Evolutionary conservation across 2,888 invertebrate genomes (phyloP).

Genomic region (Scaptodrosophila latifasciaeformis): DNA sequence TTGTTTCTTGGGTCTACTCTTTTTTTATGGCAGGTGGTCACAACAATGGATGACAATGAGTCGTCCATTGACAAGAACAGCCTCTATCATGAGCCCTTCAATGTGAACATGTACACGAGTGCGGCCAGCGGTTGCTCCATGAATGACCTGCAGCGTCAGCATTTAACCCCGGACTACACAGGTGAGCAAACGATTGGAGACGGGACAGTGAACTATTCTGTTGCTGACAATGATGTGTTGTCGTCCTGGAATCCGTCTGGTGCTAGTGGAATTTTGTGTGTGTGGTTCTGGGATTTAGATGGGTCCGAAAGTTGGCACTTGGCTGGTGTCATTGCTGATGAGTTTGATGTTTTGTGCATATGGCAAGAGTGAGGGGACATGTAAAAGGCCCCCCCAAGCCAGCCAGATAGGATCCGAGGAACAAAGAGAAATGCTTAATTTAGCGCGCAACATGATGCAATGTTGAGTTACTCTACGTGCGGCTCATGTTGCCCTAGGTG

Average conservation of each 20-base stretch:
- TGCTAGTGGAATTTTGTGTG: neutral
- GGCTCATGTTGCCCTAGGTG: too few species aligned
- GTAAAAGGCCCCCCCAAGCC: slow-evolving; percentile 52
- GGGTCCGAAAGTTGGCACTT: too few species aligned
- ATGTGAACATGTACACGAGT: slow-evolving; percentile 76
- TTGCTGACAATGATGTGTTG: slow-evolving; percentile 38
- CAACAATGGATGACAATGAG: slow-evolving; percentile 75
- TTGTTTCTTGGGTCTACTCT: too few species aligned
- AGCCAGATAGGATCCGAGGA: slow-evolving; percentile 10
- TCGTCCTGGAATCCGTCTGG: slow-evolving; percentile 11
- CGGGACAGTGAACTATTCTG: slow-evolving; percentile 10
- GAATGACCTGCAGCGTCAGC: slow-evolving; percentile 75
- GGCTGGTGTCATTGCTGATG: slow-evolving; percentile 56
- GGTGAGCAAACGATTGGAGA: slow-evolving; percentile 72
- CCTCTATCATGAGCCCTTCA: slow-evolving; percentile 76
- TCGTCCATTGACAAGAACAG: slow-evolving; percentile 76
- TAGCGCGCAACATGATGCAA: slow-evolving; percentile 60
- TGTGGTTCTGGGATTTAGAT: neutral
- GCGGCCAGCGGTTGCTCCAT: slow-evolving; percentile 75
- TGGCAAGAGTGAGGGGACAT: slow-evolving; percentile 68
- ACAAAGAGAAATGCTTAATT: slow-evolving; percentile 59
- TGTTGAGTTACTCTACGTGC: slow-evolving; percentile 29
- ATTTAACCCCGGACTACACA: slow-evolving; percentile 78
- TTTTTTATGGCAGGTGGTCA: slow-evolving; percentile 71
- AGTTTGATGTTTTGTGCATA: slow-evolving; percentile 63